These are phyloP conservation scores for Lasioglossum oenotherae DNA, from an alignment of 2,888 invertebrate genomes.

Conservation along the genomic window DNA sequence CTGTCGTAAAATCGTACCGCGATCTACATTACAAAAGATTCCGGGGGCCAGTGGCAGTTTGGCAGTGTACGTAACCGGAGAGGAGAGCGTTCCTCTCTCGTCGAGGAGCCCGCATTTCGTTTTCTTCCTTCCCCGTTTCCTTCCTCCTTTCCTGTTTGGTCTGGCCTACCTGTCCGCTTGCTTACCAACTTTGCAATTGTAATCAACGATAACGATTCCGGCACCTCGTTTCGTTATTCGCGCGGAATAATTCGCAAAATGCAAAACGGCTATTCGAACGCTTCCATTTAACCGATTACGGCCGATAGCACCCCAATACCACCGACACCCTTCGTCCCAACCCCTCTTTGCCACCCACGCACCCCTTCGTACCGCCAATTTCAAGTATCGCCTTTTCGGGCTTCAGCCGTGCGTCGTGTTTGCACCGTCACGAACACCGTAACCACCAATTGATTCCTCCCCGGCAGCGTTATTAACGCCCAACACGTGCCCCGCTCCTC, in stretches of 20 bases:
- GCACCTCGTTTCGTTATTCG: slow-evolving; percentile 66
- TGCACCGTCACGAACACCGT: background rate
- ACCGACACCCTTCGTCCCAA: background rate
- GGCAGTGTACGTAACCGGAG: slow-evolving; percentile 58
- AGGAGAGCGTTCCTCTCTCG: slow-evolving; percentile 15
- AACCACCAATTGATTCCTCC: slow-evolving; percentile 10
- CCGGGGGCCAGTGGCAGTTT: slow-evolving; percentile 42
- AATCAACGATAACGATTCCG: slow-evolving; percentile 72
- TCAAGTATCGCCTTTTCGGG: slow-evolving; percentile 18
- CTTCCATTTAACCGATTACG: slow-evolving; percentile 59
- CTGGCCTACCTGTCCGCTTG: slow-evolving; percentile 24
- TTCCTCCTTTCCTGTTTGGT: slow-evolving; percentile 58
- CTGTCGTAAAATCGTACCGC: slow-evolving; percentile 69
- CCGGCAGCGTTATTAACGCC: background rate
- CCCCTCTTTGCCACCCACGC: background rate
- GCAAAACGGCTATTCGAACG: slow-evolving; percentile 62
- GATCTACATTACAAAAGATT: slow-evolving; percentile 73
- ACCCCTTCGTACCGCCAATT: slow-evolving; percentile 13
- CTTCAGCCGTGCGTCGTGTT: background rate
- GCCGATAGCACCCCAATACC: background rate
- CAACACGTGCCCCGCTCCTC: background rate
- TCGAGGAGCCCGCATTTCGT: slow-evolving; percentile 31
- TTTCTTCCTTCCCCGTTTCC: slow-evolving; percentile 57
- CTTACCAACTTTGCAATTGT: slow-evolving; percentile 72
- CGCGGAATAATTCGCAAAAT: slow-evolving; percentile 66